Evolutionary conservation across 2,797 vertebrate genomes (phyloP).

Genomic region (Micropoecilia bifurca): DNA sequence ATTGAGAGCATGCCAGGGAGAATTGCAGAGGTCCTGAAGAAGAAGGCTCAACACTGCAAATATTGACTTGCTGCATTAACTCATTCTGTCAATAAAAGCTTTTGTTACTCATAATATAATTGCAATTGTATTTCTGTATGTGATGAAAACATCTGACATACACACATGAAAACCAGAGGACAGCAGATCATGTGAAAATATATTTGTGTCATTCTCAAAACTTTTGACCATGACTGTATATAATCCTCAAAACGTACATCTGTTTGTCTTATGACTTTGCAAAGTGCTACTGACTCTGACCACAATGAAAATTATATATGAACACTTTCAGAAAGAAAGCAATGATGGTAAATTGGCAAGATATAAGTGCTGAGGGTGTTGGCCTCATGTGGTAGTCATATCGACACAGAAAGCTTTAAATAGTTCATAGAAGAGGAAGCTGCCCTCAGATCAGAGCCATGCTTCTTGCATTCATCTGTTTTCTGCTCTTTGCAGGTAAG

Average conservation of each 20-base stretch:
- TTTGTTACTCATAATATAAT: no score
- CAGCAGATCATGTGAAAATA: no score
- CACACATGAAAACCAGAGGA: no score
- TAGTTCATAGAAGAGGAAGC: neutral
- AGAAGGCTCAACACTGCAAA: no score
- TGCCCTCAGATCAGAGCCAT: neutral
- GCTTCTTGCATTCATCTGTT: neutral
- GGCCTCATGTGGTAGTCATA: neutral
- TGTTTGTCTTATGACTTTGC: neutral
- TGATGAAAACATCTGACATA: no score
- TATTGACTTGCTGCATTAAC: no score
- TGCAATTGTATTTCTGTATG: no score
- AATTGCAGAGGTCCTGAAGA: no score
- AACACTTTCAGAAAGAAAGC: neutral
- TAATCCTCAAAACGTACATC: neutral
- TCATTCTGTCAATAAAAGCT: no score
- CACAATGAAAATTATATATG: neutral
- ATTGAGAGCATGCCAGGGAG: no score
- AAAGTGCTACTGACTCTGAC: neutral
- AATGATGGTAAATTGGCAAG: neutral
- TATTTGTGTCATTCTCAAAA: no score
- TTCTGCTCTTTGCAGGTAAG: slow-evolving; percentile 1
- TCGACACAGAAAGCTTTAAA: neutral
- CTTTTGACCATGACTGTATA: no score
- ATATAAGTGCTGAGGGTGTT: slow-evolving; percentile 4